These are phyloP conservation scores for Austrofundulus limnaeus DNA, from an alignment of 2,113 vertebrate species.

Conservation along the genomic window DNA sequence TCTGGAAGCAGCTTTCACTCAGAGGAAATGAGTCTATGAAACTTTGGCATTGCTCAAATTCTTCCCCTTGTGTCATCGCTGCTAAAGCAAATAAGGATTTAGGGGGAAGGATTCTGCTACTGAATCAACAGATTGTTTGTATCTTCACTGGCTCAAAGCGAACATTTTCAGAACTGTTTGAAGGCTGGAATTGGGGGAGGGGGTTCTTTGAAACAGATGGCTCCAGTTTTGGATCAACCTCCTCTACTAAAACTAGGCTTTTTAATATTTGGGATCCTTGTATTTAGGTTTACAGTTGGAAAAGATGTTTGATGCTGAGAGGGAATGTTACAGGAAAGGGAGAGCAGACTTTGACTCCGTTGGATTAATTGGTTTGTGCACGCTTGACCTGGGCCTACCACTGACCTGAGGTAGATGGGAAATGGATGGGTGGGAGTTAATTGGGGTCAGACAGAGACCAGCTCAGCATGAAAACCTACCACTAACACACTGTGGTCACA, in stretches of 20 bases:
- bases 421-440: conserved; percentile 25
- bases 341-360: conserved; percentile 47
- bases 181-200: conserved; percentile 55
- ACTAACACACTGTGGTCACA: conserved; percentile 4
- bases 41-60: conserved; percentile 72
- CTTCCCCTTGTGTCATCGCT: conserved; percentile 68
- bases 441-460: conserved; percentile 7
- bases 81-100: conserved; percentile 72
- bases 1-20: conserved; percentile 51
- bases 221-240: neutral
- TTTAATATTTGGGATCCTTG: neutral
- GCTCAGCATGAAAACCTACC: conserved; percentile 16
- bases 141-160: conserved; percentile 57
- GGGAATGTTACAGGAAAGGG: conserved; percentile 29
- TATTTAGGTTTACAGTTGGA: neutral
- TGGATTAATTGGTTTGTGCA: conserved; percentile 52
- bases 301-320: neutral
- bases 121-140: conserved; percentile 71
- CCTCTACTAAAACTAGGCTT: neutral
- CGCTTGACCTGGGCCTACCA: conserved; percentile 13
- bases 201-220: conserved; percentile 25
- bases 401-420: conserved; percentile 15
- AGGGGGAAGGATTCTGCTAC: conserved; percentile 54
- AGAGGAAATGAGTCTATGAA: conserved; percentile 65
- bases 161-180: conserved; percentile 53